A percentile compares a stretch with the other conserved stretches of the same genome.
Conservation (phyloP, 2,888 invertebrate genomes). For the Oxytorus armatus region DNA sequence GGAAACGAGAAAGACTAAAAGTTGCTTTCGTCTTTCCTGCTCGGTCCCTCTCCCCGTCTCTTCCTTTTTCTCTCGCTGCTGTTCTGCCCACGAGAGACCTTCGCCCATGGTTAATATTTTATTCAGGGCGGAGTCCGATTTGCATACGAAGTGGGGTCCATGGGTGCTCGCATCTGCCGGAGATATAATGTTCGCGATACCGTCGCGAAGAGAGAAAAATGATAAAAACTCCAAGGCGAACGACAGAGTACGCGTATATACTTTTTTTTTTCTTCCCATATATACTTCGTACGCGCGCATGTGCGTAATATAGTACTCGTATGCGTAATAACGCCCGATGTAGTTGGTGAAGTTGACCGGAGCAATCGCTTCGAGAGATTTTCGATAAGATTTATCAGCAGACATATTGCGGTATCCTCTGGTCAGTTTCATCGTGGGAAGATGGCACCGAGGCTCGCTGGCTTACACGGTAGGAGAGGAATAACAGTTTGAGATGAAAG, state of each 20-base stretch:
- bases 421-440: slow-evolving; percentile 54
- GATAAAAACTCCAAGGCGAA: slow-evolving; percentile 19
- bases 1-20: slow-evolving; percentile 35
- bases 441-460: slow-evolving; percentile 3
- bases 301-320: slow-evolving; percentile 17
- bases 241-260: slow-evolving; percentile 6
- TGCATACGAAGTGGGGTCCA: slow-evolving; percentile 78
- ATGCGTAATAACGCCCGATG: slow-evolving; percentile 32
- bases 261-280: slow-evolving; percentile 13
- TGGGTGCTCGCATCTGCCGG: slow-evolving; percentile 74
- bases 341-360: slow-evolving; percentile 40
- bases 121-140: slow-evolving; percentile 80
- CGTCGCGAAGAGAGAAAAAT: slow-evolving; percentile 55
- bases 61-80: slow-evolving; percentile 47
- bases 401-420: slow-evolving; percentile 29
- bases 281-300: slow-evolving; percentile 1
- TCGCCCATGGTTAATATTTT: slow-evolving; percentile 78
- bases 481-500: neutral
- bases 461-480: slow-evolving; percentile 24
- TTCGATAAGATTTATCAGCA: slow-evolving; percentile 51
- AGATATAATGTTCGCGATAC: slow-evolving; percentile 73
- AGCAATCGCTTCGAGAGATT: slow-evolving; percentile 48
- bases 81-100: slow-evolving; percentile 59
- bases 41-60: slow-evolving; percentile 25
- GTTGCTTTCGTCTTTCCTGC: slow-evolving; percentile 55